Base-by-base conservation (phyloP, 1,140 invertebrate species). In the Dreissena polymorpha region DNA sequence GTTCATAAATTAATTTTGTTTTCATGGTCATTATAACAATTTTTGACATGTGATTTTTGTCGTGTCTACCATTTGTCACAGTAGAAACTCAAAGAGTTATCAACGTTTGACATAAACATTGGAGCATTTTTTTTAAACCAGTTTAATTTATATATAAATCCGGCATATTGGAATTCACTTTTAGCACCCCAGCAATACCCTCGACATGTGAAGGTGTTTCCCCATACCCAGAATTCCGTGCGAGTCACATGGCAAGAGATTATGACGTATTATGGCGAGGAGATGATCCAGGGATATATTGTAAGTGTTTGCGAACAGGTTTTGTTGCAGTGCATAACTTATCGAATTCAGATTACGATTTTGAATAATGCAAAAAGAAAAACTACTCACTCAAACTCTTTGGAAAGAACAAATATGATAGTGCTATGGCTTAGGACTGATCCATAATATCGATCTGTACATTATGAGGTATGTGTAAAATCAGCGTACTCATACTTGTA, bases 191-290 rank as follows among this genome's bases (percentile, higher is more conserved):
- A 60, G 16, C 14, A 75, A 10, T 83, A 75, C 39, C 81, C 81
- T 5, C 81, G 81, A 10, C 81, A 83, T 49, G 81, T 83, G 63
- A 83, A 75, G 57, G 81, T 83, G 16, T 69, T 51, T 50, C 25
- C 72, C 8, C 73, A 83, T 51, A 18, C 21, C 0, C 13, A 68
- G 49, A 63, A 70, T 29, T 69, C 72, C 8, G 65, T 83, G 14
- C 60, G 65, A 6, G 72, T 83, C 65, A 75, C 71, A 12, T 83
- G 81, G 81, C 81, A 83, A 50, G 63, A 65, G n/a, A 49, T 83
- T 13, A 76, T 64, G 27, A 83, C 72, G 0, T 10, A 29, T 18
- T 67, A 68, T n/a, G 64, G 76, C 57, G 72, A 83, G 27, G 81
- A 83, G 29, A 67, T 72, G 13, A 51, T 83, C 18, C 50, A 76